Evolutionary conservation across 1,140 invertebrate species (phyloP), one percentile per base, ranked within the genome.

Genomic region (Homalodisca vitripennis): DNA sequence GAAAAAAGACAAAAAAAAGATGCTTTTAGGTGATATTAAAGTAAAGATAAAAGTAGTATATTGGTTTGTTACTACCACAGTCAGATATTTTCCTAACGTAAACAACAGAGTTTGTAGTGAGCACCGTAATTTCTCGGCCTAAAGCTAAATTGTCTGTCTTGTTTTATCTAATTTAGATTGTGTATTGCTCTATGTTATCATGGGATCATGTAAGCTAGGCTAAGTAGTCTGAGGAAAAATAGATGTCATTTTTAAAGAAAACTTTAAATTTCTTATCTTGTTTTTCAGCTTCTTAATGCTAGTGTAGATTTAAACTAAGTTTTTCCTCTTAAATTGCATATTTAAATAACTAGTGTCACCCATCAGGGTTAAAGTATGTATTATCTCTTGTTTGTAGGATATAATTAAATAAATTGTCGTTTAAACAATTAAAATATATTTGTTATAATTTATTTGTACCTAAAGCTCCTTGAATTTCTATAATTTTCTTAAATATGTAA

Each of bases 121-220:
- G 27, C 48, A 60, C 55, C 29, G 55, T 30, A 60, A 60, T 26
- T 60, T 60, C n/a, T 60, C 55, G 55, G 55, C 55, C 55, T 60
- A 60, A 60, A 2, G 55, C 55, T 60, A 60, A 60, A 51, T 60
- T 60, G 2, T 60, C 2, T 60, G 14, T 24, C 55, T 60, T 60
- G 55, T 13, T 60, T 60, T 27, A 60, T 26, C 26, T 60, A 26
- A 60, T 60, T 60, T 60, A 60, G 55, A 60, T 30, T 60, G 55
- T 60, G 55, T 60, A 10, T 27, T 60, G 55, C 55, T 60, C 55
- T 60, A 30, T 60, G 55, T 60, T 60, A 30, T 22, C 24, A 24
- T 27, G 55, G 55, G 55, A 60, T 60, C 55, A 60, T 60, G 27
- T 60, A 60, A 60, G 55, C 55, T 60, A 60, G 55, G 55, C 55